Evolutionary conservation across 1,140 invertebrate genomes (phyloP), one percentile per base, ranked within the genome.

Genomic region (Phocides pigmalion): DNA sequence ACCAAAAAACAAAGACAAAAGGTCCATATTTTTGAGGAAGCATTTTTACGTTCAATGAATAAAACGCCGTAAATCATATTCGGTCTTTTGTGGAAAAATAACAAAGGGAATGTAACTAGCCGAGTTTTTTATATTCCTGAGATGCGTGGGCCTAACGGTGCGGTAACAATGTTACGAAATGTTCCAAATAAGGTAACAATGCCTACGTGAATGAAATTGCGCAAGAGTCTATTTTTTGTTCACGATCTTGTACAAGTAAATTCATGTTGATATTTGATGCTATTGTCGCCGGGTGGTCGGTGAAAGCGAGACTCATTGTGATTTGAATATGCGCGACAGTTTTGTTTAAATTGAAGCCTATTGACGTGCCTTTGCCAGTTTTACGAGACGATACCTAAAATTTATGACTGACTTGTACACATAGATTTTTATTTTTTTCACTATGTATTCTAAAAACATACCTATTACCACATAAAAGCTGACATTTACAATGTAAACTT

Each of bases 111-210:
- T 66, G 71, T 69, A 77, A 75, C 72, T 71, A 80, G 74, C 64
- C 70, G 74, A 53, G 68, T 70, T 78, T 76, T 80, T 82, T 76
- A 73, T 76, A 70, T 69, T 63, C 54, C 64, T 63, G 14, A 56
- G 68, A 76, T 64, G 75, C 79, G 77, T 80, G 79, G 73, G 73
- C 50, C 70, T 89, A 90, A 88, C 87, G 85, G 84, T 78, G 63
- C 68, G 73, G 70, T 74, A 32, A 70, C 72, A 78, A 67, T 78
- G 70, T 80, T 76, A 76, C 70, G 74, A 74, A 78, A 78, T 62
- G 66, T 63, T 68, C 76, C 66, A 54, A 70, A 81, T 81, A 78
- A 76, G 72, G 72, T 75, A 81, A 87, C 81, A 89, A 86, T 82
- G 63, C 63, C 47, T 53, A 53, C 63, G 61, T 80, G 76, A 84